A percentile compares a stretch with the other conserved stretches of the same genome.
Conservation (phyloP, 2,888 invertebrate genomes). For the Melinaea menophilus region DNA sequence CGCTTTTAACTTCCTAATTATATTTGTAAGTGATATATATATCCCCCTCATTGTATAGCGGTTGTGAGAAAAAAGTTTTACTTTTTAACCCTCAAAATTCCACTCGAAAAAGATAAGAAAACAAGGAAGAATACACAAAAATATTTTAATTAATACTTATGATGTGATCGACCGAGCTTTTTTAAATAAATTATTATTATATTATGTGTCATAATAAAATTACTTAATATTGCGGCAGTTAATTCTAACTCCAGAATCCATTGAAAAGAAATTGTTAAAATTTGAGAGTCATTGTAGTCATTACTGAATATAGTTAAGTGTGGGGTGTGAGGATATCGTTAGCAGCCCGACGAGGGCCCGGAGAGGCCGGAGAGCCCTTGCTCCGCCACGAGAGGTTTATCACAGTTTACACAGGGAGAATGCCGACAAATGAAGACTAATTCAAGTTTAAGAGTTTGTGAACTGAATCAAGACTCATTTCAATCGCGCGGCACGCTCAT, state of each 20-base stretch:
- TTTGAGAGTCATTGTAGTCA: conserved; percentile 28
- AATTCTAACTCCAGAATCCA: conserved; percentile 18
- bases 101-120: no score
- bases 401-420: conserved; percentile 41
- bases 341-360: conserved; percentile 37
- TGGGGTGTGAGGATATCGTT: conserved; percentile 32
- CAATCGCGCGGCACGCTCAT: not conserved
- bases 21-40: conserved; percentile 1
- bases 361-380: conserved; percentile 41
- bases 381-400: conserved; percentile 43
- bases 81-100: no score
- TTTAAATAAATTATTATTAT: no score
- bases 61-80: no score
- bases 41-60: no score
- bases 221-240: conserved; percentile 3
- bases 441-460: conserved; percentile 31
- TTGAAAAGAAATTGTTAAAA: conserved; percentile 26
- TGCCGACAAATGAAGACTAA: conserved; percentile 36
- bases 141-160: no score
- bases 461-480: conserved; percentile 13
- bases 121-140: no score
- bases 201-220: no score
- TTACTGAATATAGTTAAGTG: conserved; percentile 32
- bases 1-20: conserved; percentile 26
- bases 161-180: no score